phyloP scores from a whole-genome alignment of 1,140 invertebrate genomes.

The Panonychus citri region DNA sequence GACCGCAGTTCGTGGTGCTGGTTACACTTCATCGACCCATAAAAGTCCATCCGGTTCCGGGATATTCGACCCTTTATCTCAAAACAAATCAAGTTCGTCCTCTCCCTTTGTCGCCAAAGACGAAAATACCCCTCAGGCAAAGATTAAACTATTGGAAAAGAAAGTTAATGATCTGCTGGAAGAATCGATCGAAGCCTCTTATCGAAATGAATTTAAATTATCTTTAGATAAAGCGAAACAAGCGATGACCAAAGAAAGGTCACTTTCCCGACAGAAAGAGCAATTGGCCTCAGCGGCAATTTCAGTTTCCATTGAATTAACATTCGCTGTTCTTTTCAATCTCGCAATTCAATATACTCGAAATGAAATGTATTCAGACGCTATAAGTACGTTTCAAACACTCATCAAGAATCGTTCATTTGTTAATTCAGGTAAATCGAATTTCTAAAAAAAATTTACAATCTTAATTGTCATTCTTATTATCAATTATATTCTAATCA shows the following conservation, averaged over 20 bases:
- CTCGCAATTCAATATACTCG: slow-evolving; percentile 73
- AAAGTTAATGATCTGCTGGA: slow-evolving; percentile 62
- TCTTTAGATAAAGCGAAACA: slow-evolving; percentile 85
- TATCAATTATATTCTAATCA: too few species aligned
- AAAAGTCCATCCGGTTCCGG: not conserved
- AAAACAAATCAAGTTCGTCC: slow-evolving; percentile 29
- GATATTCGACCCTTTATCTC: slow-evolving; percentile 51
- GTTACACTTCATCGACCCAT: slow-evolving; percentile 50
- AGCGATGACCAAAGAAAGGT: slow-evolving; percentile 69
- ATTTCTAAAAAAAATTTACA: too few species aligned
- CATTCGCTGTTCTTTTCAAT: slow-evolving; percentile 41
- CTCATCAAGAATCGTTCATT: slow-evolving; percentile 62
- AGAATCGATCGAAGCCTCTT: slow-evolving; percentile 42
- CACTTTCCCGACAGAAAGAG: slow-evolving; percentile 66
- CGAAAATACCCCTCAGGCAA: slow-evolving; percentile 43
- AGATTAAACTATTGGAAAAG: slow-evolving; percentile 51
- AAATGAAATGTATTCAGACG: slow-evolving; percentile 85
- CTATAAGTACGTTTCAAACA: slow-evolving; percentile 76
- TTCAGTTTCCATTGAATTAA: slow-evolving; percentile 11
- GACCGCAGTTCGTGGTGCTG: slow-evolving; percentile 82
- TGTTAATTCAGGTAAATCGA: slow-evolving; percentile 37
- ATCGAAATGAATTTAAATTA: slow-evolving; percentile 26
- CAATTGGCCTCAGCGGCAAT: slow-evolving; percentile 26
- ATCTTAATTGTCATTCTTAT: too few species aligned
- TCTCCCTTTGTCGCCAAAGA: slow-evolving; percentile 8